A percentile compares a stretch with the other conserved stretches of the same genome.
phyloP scores from a whole-genome alignment of 2,888 invertebrate genomes.

The Agrotis ipsilon region DNA sequence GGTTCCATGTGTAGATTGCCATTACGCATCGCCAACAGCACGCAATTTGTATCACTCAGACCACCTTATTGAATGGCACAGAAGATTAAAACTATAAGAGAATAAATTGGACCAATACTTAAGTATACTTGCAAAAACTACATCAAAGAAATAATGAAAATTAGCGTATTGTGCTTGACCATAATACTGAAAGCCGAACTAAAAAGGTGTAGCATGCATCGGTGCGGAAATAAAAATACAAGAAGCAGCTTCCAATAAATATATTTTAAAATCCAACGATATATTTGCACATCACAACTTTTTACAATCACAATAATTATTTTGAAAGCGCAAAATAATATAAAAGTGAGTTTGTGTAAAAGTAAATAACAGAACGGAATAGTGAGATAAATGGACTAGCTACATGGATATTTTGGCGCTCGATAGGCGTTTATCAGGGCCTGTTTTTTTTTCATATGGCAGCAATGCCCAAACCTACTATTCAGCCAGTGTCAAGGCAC shows the following conservation, averaged over 20 bases:
- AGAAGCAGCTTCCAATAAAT: constrained; percentile 85
- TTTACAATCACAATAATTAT: constrained; percentile 58
- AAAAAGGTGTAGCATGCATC: constrained; percentile 58
- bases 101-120: not conserved
- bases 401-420: constrained; percentile 2
- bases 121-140: constrained; percentile 1
- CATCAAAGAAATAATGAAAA: constrained; percentile 3
- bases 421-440: not conserved
- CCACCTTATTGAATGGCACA: not conserved
- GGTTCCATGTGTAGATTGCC: not conserved
- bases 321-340: constrained; percentile 72
- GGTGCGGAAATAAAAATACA: constrained; percentile 82
- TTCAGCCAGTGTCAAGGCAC: too few species aligned
- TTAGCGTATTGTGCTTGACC: constrained; percentile 17
- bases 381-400: constrained; percentile 34
- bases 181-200: constrained; percentile 33
- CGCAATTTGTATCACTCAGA: not conserved
- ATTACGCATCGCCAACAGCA: not conserved
- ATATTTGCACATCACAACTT: constrained; percentile 71
- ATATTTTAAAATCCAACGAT: constrained; percentile 76
- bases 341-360: constrained; percentile 38
- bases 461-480: too few species aligned
- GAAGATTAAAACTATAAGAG: too few species aligned
- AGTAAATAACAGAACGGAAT: constrained; percentile 30
- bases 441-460: not conserved